Percentiles rank a stretch among this genome's conserved stretches.
Evolutionary conservation across 1,140 invertebrate genomes (phyloP).

Genomic region (Drosophila pectinifera): DNA sequence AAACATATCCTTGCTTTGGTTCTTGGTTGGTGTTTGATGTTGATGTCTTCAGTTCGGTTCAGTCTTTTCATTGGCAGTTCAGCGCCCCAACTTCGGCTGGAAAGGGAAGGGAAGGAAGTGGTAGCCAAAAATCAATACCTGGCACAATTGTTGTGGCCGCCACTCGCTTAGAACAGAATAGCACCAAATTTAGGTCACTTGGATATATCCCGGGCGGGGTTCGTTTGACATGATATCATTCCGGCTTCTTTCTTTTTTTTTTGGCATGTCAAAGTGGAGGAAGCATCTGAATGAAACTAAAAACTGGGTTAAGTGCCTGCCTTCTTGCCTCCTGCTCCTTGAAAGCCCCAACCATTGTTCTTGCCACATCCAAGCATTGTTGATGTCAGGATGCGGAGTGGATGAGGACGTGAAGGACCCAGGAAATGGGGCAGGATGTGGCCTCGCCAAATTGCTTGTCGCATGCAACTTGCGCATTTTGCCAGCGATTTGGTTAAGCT

Average conservation of each 20-base stretch:
- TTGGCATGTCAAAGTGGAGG: slow-evolving; percentile 54
- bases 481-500: slow-evolving; percentile 30
- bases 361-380: slow-evolving; percentile 29
- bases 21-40: slow-evolving; percentile 33
- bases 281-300: slow-evolving; percentile 66
- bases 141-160: slow-evolving; percentile 63
- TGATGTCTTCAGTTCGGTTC: slow-evolving; percentile 45
- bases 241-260: slow-evolving; percentile 27
- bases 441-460: slow-evolving; percentile 51
- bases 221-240: slow-evolving; percentile 68
- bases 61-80: slow-evolving; percentile 77
- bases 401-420: slow-evolving; percentile 21
- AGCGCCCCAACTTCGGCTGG: slow-evolving; percentile 53
- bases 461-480: slow-evolving; percentile 73
- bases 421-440: slow-evolving; percentile 57
- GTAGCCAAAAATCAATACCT: slow-evolving; percentile 75
- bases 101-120: no score
- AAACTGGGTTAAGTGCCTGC: slow-evolving; percentile 77
- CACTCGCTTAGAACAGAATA: slow-evolving; percentile 14
- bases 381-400: slow-evolving; percentile 42
- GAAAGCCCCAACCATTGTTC: slow-evolving; percentile 12
- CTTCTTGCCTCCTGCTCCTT: slow-evolving; percentile 12
- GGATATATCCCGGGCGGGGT: slow-evolving; percentile 5
- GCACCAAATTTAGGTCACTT: slow-evolving; percentile 61
- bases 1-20: slow-evolving; percentile 66